Base-by-base conservation (phyloP, 2,113 vertebrate genomes). In the Eulemur rufifrons region DNA sequence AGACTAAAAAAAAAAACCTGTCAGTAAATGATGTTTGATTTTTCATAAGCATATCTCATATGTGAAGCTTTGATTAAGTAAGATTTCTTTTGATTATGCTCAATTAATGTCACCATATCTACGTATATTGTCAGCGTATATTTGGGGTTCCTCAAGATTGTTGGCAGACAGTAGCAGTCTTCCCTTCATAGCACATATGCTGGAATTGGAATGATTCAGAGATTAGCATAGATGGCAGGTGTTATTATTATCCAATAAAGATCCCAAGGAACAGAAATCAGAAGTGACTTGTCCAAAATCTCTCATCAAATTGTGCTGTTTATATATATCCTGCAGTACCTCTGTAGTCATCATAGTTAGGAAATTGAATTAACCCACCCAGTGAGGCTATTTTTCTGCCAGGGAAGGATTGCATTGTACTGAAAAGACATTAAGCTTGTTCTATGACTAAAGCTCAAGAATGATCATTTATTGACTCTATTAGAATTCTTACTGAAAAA, bases 201-300 rank as follows among this genome's bases (percentile, higher is more conserved):
- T 86, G 18, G 63, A 27, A 71, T 32, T 82, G 37, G 85, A 86
- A 47, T 92, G 76, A 64, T 68, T 91, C 68, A 21, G 66, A 86
- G 71, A 95, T 91, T 82, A 94, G 50, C 54, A 47, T 47, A 74
- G 91, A 37, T 96, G 86, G 54, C 93, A 88, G 73, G 23, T 89
- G 21, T 54, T 89, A 39, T 86, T 96, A 86, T 94, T 95, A 68
- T 83, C 76, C 77, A 93, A n/a, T 97, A 64, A 93, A 94, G 88
- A 97, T 83, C 63, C 77, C 74, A 47, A 45, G 86, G 73, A 91
- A 86, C 29, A 61, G 86, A 95, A 96, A 95, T 94, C 82, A 96
- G 64, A 96, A 96, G 86, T 91, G 95, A 95, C 95, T 95, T 96
- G 78, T 80, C 91, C 96, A 95, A 69, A 95, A 93, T 80, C 73